phyloP scores from a whole-genome alignment of 2,797 vertebrate genomes.

The Bradypus variegatus region DNA sequence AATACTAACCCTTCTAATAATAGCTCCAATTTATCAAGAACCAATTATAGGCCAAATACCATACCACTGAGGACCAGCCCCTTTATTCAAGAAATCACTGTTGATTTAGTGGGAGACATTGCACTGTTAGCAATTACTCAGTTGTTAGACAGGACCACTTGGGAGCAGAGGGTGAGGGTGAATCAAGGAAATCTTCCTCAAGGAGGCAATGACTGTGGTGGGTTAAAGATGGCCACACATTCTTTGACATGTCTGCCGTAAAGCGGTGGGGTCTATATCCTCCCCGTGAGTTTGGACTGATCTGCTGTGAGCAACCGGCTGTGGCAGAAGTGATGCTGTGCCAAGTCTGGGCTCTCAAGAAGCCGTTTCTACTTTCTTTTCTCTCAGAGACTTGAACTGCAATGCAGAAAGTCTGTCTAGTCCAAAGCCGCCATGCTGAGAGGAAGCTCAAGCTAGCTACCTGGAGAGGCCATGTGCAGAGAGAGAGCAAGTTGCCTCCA shows the following conservation, averaged over 20 bases:
- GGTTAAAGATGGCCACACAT: neutral
- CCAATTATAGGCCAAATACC: neutral
- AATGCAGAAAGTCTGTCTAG: neutral
- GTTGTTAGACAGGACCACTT: neutral
- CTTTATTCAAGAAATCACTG: neutral
- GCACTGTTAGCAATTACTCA: neutral
- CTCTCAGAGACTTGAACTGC: neutral
- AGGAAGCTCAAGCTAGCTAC: neutral
- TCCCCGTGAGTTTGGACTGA: neutral
- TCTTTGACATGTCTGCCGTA: neutral
- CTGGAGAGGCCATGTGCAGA: neutral
- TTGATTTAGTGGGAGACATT: neutral
- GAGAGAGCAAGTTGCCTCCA: accelerated
- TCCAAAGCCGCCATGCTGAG: neutral
- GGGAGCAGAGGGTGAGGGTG: neutral
- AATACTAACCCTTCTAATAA: neutral
- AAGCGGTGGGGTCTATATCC: neutral
- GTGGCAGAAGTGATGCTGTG: no score
- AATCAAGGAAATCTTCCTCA: neutral
- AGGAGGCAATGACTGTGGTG: neutral
- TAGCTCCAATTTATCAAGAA: neutral
- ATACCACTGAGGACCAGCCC: neutral
- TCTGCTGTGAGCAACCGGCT: no score
- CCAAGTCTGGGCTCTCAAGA: neutral
- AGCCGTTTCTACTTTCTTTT: neutral